phyloP scores from a whole-genome alignment of 2,888 invertebrate genomes.

The Apocheima hispidaria region DNA sequence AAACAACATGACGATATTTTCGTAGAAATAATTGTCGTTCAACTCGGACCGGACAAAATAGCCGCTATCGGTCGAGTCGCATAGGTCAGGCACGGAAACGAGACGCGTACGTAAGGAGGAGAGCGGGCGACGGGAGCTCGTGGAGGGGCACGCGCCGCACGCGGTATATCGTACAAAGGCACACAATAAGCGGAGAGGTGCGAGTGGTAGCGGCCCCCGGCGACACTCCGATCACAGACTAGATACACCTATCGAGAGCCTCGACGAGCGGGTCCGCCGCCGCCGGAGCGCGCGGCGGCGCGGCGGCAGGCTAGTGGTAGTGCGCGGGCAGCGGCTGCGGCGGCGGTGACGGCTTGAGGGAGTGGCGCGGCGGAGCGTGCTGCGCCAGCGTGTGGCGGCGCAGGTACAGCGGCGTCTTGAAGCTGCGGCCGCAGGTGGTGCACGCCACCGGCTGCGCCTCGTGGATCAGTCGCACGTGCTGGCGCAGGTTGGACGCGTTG shows the following conservation, averaged over 20 bases:
- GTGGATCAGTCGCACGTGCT: constrained; percentile 91
- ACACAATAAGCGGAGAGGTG: constrained; percentile 84
- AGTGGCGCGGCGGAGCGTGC: constrained; percentile 80
- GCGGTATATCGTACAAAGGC: constrained; percentile 82
- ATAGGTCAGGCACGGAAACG: constrained; percentile 37
- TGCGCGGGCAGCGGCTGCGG: constrained; percentile 51
- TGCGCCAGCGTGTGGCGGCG: constrained; percentile 91
- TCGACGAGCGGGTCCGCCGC: constrained; percentile 37
- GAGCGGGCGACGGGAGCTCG: constrained; percentile 54
- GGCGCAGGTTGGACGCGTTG: constrained; percentile 90
- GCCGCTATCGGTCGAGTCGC: constrained; percentile 17
- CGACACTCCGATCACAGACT: constrained; percentile 85
- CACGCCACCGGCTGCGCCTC: constrained; percentile 90
- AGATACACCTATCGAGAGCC: constrained; percentile 84
- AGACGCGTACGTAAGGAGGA: neutral
- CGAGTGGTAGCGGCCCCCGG: constrained; percentile 83
- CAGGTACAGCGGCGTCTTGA: constrained; percentile 92
- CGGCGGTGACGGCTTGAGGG: constrained; percentile 61
- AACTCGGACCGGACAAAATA: constrained; percentile 1
- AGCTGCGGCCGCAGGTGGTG: constrained; percentile 89
- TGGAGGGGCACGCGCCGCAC: constrained; percentile 63
- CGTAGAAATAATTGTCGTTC: constrained; percentile 27
- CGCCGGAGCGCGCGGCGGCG: constrained; percentile 52
- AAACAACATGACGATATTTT: constrained; percentile 9
- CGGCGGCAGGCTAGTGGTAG: constrained; percentile 39